Conservation (phyloP, 2,113 vertebrate genomes). For the Bostrychus sinensis region DNA sequence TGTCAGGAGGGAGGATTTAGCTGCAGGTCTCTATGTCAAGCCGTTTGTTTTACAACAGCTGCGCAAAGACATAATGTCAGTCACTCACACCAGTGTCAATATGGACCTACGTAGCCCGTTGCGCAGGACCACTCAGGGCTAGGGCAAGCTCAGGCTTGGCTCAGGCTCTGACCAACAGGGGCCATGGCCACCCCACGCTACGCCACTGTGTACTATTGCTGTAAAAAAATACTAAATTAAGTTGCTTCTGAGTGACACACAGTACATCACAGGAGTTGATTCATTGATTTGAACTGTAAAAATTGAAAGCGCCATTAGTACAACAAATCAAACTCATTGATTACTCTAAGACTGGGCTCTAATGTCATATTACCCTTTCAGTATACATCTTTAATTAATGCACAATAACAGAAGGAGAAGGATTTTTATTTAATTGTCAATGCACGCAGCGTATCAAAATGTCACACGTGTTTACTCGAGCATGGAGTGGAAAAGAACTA, state of each 20-base stretch:
- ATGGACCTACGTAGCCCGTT: too few species aligned
- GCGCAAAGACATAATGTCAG: too few species aligned
- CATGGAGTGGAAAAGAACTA: not conserved
- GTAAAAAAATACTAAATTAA: too few species aligned
- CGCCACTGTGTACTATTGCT: too few species aligned
- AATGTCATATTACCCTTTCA: conserved; percentile 1
- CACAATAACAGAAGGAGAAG: conserved; percentile 7
- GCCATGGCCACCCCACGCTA: too few species aligned
- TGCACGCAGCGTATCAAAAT: not conserved
- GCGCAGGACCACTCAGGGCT: too few species aligned
- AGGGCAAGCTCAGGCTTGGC: too few species aligned
- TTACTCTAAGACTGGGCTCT: not conserved
- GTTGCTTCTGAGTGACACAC: not conserved
- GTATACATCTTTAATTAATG: conserved; percentile 3
- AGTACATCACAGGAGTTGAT: not conserved
- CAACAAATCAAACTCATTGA: conserved; percentile 4
- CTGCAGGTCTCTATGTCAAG: too few species aligned
- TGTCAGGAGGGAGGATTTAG: too few species aligned
- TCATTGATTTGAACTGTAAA: not conserved
- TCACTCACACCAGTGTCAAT: too few species aligned
- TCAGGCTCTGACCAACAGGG: too few species aligned
- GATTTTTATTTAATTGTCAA: not conserved
- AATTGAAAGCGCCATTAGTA: not conserved
- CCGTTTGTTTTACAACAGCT: too few species aligned
- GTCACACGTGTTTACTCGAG: conserved; percentile 4